Conservation (phyloP, 2,113 vertebrate species). For the Copsychus sechellarum region DNA sequence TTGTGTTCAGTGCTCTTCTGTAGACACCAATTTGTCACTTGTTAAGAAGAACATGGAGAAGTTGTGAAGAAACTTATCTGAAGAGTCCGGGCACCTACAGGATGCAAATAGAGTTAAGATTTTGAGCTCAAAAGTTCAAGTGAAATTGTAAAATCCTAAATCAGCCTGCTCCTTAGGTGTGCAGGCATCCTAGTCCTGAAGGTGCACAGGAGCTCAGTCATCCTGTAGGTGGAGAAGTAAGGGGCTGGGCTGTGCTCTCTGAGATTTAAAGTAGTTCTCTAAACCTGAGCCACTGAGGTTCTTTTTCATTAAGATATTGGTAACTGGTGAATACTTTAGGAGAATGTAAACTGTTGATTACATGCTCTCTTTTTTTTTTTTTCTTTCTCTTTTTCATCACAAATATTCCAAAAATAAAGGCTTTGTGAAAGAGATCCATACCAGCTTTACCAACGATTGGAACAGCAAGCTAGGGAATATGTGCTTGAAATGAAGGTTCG, state of each 20-base stretch:
- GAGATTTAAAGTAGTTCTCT: background rate
- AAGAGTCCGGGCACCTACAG: background rate
- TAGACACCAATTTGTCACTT: background rate
- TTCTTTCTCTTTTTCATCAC: background rate
- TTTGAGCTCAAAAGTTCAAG: background rate
- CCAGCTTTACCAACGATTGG: conserved; percentile 94
- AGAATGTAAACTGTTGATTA: background rate
- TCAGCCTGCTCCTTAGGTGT: background rate
- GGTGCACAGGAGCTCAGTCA: background rate
- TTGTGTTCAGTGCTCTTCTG: background rate
- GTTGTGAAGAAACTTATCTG: background rate
- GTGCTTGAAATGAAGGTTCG: conserved; percentile 97
- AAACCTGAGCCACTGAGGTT: background rate
- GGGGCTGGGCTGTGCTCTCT: background rate
- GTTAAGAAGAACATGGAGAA: background rate
- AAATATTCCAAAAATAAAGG: conserved; percentile 66
- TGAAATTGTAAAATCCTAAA: background rate
- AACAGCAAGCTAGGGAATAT: conserved; percentile 94
- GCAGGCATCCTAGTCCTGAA: background rate
- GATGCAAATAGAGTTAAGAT: background rate
- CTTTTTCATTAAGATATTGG: background rate
- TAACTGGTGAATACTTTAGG: background rate
- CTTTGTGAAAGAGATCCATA: conserved; percentile 96
- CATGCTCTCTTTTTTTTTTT: background rate
- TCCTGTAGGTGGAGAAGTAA: background rate